These are phyloP conservation scores for Thamnophis sirtalis DNA, from an alignment of 2,113 vertebrate species.

Conservation along the genomic window DNA sequence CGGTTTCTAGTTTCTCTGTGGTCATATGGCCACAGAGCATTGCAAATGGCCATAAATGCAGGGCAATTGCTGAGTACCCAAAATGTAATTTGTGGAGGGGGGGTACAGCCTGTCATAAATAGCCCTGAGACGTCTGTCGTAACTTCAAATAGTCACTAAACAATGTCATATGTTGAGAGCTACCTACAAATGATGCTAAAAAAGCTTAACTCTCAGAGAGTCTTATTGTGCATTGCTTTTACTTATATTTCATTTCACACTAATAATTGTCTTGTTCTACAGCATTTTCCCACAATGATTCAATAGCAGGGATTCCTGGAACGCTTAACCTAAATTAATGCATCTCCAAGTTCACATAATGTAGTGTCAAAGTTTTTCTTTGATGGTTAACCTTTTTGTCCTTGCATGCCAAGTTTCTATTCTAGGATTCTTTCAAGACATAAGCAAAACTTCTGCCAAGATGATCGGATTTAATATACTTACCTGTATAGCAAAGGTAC, in stretches of 20 bases:
- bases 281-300: background rate
- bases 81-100: background rate
- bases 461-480: background rate
- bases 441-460: background rate
- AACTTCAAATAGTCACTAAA: background rate
- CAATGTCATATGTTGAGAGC: background rate
- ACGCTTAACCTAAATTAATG: background rate
- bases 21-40: background rate
- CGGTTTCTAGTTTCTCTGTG: background rate
- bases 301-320: background rate
- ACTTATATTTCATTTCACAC: background rate
- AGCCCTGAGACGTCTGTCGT: background rate
- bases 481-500: slow-evolving; percentile 95
- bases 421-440: background rate
- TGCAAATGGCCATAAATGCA: background rate
- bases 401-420: background rate
- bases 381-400: no score
- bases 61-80: background rate
- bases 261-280: background rate
- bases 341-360: background rate
- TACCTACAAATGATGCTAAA: background rate
- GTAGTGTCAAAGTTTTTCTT: background rate
- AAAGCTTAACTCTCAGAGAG: background rate
- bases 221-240: background rate
- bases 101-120: background rate